phyloP scores from a whole-genome alignment of 2,888 invertebrate species.

The Eucera pruinosa region DNA sequence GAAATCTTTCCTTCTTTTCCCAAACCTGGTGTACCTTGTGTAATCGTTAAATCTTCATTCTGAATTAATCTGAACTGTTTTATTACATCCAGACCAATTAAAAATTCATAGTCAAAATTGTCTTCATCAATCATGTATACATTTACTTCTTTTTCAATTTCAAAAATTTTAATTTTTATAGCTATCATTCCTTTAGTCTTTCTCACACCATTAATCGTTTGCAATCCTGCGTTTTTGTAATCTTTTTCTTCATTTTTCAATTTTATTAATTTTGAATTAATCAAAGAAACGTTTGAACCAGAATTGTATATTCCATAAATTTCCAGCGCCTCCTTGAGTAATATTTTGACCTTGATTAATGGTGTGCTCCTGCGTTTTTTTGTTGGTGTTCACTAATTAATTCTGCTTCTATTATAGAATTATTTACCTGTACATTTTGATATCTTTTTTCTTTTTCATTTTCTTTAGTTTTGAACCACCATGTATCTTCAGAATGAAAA shows the following conservation, averaged over 20 bases:
- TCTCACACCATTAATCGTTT: neutral
- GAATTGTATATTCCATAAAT: neutral
- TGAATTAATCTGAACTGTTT: neutral
- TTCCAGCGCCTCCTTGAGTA: neutral
- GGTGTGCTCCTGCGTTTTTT: constrained; percentile 27
- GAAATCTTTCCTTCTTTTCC: too few relatives aligned
- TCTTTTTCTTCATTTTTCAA: neutral
- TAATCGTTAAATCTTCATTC: neutral
- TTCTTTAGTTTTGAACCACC: constrained; percentile 31
- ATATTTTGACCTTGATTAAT: neutral
- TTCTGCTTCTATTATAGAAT: constrained; percentile 62
- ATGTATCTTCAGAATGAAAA: constrained; percentile 20
- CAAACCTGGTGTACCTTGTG: too few relatives aligned
- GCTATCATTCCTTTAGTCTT: neutral
- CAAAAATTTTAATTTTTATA: neutral
- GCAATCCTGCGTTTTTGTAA: neutral
- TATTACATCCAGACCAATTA: constrained; percentile 13
- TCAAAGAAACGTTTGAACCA: neutral
- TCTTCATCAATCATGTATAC: constrained; percentile 7
- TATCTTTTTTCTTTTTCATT: constrained; percentile 36
- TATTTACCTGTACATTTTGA: too few relatives aligned
- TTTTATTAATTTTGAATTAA: neutral
- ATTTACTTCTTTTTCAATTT: constrained; percentile 58
- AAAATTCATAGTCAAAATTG: constrained; percentile 6
- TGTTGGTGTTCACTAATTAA: constrained; percentile 41